A percentile compares a stretch with the other conserved stretches of the same genome.
phyloP scores from a whole-genome alignment of 2,888 invertebrate species.

The Perithous albicinctus region DNA sequence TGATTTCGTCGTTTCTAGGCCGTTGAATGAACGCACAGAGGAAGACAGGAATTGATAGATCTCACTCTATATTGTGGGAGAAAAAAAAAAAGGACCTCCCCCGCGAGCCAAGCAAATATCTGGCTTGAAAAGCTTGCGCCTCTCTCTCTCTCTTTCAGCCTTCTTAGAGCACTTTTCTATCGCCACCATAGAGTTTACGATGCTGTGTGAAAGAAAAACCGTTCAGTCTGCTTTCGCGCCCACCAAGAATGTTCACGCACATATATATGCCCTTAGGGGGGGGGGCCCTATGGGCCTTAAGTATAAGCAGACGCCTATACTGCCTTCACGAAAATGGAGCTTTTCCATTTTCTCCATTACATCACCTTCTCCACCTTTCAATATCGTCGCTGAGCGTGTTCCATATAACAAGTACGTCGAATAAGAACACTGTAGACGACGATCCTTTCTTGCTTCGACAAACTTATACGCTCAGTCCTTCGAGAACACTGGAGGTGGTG shows the following conservation, averaged over 20 bases:
- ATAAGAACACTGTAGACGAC: constrained; percentile 16
- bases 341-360: constrained; percentile 66
- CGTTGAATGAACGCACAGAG: constrained; percentile 58
- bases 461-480: not conserved
- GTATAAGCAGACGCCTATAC: not conserved
- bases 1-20: constrained; percentile 22
- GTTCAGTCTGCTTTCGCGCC: not conserved
- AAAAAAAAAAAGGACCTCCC: constrained; percentile 1
- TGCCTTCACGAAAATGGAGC: constrained; percentile 28
- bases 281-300: not conserved
- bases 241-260: not conserved
- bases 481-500: not conserved
- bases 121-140: constrained; percentile 63
- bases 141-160: constrained; percentile 31
- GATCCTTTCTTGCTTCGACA: not conserved
- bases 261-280: no score
- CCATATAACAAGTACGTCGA: not conserved
- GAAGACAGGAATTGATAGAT: constrained; percentile 83
- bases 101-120: constrained; percentile 50
- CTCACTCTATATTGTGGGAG: constrained; percentile 76
- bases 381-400: constrained; percentile 28
- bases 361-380: constrained; percentile 62
- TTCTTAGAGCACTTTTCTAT: constrained; percentile 44
- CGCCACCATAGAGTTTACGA: not conserved
- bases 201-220: constrained; percentile 6